A percentile compares a stretch with the other conserved stretches of the same genome.
Conservation (phyloP, 2,797 vertebrate species). For the Hirundo rustica region DNA sequence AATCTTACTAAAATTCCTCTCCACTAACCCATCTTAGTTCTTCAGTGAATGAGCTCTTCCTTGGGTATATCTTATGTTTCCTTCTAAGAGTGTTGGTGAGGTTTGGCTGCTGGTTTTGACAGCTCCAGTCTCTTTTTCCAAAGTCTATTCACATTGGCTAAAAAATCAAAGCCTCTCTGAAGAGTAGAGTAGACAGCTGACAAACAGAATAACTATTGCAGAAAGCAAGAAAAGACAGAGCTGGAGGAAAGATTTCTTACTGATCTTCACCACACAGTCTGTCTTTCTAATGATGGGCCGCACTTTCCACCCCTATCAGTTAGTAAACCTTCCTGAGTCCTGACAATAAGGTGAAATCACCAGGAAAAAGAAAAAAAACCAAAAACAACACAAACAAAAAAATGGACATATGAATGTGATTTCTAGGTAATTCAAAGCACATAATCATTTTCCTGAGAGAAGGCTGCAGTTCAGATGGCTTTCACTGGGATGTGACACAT, state of each 20-base stretch:
- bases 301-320: not conserved
- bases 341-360: not conserved
- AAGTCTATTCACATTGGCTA: not conserved
- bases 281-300: not conserved
- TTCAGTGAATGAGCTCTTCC: not conserved
- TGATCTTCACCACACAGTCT: not conserved
- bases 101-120: not conserved
- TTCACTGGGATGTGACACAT: not conserved
- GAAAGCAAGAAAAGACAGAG: not conserved
- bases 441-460: not conserved
- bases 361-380: not conserved
- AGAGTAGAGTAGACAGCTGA: not conserved
- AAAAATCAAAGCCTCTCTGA: slow-evolving; percentile 1
- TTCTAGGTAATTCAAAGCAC: slow-evolving; percentile 12
- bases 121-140: not conserved
- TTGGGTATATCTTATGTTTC: not conserved
- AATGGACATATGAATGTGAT: not conserved
- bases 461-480: not conserved
- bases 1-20: not conserved
- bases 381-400: too few relatives aligned
- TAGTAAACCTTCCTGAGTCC: not conserved
- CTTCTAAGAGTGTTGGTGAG: not conserved
- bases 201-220: not conserved
- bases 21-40: not conserved
- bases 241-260: not conserved